Base-by-base conservation (phyloP, 1,140 invertebrate genomes). In the Odontomachus brunneus region DNA sequence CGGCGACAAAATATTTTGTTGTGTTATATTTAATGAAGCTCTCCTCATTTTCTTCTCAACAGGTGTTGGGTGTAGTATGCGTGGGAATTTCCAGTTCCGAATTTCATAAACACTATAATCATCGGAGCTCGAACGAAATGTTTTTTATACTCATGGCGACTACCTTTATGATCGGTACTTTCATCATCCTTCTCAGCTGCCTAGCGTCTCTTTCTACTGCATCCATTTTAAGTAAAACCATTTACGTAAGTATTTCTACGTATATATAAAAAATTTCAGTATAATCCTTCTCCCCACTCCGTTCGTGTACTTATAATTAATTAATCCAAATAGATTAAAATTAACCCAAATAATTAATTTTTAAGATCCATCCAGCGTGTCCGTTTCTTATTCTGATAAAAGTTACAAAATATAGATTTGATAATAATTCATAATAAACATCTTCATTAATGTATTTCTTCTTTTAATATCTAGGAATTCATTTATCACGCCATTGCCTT, bases 181-280 rank as follows among this genome's bases (percentile, higher is more conserved):
- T 96, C 81, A 95, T 97, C 82, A 90, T 98, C 26, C 91, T 98
- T 12, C 88, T 96, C 7, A 96, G 97, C 14, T 97, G 96, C 88
- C 85, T 98, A 0, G 93, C 96, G 14, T 97, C 97, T 1, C 94
- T 97, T 51, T 96, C 97, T 11, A 97, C 97, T 0, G 96, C 97
- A 7, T 96, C 97, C 17, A 96, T 98, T 82, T 96, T 98, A 81
- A 95, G 97, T 0, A 98, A 98, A 94, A 98, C 97, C 4, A 95
- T 97, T 81, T 97, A 97, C 90, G 97, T 98, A 95, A 97, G 97
- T 97, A 85, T 29, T 55, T 26, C 9, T 11, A 44, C 9, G 3
- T 44, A 44, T n/a, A n/a, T 33, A 44, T 9, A 0, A 44, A 44
- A 44, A 1, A 44, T 44, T 44, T 44, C 38, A n/a, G n/a, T n/a